phyloP scores from a whole-genome alignment of 2,113 vertebrate genomes.

The Meleagris gallopavo region DNA sequence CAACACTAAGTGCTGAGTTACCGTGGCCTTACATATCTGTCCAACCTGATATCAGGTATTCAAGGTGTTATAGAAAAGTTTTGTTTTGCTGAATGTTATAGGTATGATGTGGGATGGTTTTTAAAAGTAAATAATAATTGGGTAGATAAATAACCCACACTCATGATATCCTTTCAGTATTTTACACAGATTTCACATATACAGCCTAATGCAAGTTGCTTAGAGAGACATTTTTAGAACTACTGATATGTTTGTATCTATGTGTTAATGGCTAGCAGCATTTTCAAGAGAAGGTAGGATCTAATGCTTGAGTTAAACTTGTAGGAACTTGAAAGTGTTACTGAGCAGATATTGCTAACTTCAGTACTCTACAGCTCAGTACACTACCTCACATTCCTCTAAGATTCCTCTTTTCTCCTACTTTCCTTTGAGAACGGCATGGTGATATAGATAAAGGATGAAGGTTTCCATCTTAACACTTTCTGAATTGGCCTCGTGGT shows the following conservation, averaged over 20 bases:
- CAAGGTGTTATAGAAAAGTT: background rate
- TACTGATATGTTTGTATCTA: background rate
- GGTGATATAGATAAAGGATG: background rate
- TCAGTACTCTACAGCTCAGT: background rate
- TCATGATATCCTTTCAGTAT: background rate
- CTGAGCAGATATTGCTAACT: background rate
- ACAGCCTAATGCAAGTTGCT: background rate
- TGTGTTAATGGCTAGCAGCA: rapidly evolving
- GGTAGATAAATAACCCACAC: background rate
- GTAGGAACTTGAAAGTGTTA: background rate
- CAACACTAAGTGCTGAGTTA: background rate
- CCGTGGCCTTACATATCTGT: background rate
- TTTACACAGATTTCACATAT: background rate
- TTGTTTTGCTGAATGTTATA: background rate
- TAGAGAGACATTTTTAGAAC: background rate
- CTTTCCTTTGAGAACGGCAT: background rate
- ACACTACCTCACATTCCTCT: background rate
- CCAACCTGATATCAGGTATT: background rate
- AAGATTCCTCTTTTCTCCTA: background rate
- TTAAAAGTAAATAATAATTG: background rate
- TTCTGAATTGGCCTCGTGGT: background rate
- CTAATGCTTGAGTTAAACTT: background rate
- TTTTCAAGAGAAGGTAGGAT: background rate
- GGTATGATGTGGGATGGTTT: background rate
- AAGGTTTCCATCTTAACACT: background rate